phyloP scores from a whole-genome alignment of 2,113 vertebrate genomes.

The Apodemus speciosus region DNA sequence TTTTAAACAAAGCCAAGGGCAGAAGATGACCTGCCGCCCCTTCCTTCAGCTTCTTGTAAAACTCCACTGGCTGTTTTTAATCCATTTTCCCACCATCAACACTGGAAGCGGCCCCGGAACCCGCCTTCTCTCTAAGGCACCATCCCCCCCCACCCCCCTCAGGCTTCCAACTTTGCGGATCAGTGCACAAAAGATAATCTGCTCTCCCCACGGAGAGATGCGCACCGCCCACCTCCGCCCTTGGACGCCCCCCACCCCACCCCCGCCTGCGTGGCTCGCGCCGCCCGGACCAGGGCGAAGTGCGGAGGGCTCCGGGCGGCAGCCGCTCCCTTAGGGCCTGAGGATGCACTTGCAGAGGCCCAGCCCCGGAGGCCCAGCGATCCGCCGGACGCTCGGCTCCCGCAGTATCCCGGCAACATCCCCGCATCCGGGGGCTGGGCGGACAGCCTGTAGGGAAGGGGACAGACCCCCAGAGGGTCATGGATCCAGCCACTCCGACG shows the following conservation, averaged over 20 bases:
- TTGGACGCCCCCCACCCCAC: neutral
- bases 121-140: neutral
- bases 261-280: neutral
- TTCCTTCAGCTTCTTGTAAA: conserved; percentile 12
- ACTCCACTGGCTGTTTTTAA: conserved; percentile 64
- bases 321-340: conserved; percentile 36
- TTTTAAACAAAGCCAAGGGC: conserved; percentile 55
- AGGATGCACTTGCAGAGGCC: neutral
- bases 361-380: neutral
- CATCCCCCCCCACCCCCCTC: neutral
- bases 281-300: neutral
- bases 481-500: neutral
- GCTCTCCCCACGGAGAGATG: neutral
- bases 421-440: neutral
- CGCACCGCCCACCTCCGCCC: neutral
- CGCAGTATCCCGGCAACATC: neutral
- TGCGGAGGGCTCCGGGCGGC: neutral
- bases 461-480: neutral
- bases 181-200: conserved; percentile 60
- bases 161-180: conserved; percentile 63
- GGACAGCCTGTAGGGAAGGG: neutral
- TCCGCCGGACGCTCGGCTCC: neutral
- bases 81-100: conserved; percentile 49
- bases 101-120: neutral
- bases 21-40: neutral